Conservation (phyloP, 2,797 vertebrate genomes). For the Hydrophis major region DNA sequence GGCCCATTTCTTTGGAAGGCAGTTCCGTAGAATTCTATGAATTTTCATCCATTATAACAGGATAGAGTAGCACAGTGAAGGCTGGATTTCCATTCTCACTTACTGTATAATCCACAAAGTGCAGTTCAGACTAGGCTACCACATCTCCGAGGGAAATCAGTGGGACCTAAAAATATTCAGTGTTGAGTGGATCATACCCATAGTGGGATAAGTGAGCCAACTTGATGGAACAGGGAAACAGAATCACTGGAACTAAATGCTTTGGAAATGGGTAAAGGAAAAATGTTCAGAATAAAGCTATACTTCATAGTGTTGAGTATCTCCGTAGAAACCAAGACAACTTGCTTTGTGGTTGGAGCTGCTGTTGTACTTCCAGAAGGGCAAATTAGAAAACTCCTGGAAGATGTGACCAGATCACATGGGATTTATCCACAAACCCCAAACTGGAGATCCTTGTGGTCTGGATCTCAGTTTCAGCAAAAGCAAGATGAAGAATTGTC, state of each 20-base stretch:
- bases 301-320: conserved; percentile 55
- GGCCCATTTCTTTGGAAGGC: background rate
- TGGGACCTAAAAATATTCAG: background rate
- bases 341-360: conserved; percentile 50
- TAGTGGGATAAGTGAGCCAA: conserved; percentile 25
- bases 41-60: background rate
- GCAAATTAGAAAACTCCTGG: conserved; percentile 22
- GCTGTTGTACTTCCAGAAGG: conserved; percentile 17
- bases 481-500: conserved; percentile 2
- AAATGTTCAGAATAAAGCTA: conserved; percentile 50
- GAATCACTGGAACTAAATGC: conserved; percentile 49
- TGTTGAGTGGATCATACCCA: background rate
- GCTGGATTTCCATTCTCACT: background rate
- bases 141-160: background rate
- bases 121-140: background rate
- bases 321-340: conserved; percentile 54
- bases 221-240: conserved; percentile 39
- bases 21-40: background rate
- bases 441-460: conserved; percentile 10
- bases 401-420: conserved; percentile 33
- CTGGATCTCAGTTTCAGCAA: conserved; percentile 13
- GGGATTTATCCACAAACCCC: conserved; percentile 22
- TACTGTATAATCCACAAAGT: background rate
- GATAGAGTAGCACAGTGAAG: background rate
- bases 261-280: conserved; percentile 52